phyloP scores from a whole-genome alignment of 2,888 invertebrate genomes.

The Chironomus tentans region DNA sequence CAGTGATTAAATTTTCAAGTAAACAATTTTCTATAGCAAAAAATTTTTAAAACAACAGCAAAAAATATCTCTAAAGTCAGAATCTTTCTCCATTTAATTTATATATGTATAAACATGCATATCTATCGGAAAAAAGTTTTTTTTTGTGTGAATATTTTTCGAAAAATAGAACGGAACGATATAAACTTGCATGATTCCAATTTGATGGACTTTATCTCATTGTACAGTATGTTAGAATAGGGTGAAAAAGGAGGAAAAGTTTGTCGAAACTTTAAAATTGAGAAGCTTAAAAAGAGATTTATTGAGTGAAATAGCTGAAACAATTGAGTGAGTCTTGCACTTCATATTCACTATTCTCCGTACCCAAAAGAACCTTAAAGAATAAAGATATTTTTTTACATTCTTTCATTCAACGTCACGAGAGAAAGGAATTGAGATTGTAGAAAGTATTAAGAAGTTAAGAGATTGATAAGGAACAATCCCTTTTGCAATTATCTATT shows the following conservation, averaged over 20 bases:
- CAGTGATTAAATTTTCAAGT: not conserved
- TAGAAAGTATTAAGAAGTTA: not conserved
- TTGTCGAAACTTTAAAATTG: conserved; percentile 25
- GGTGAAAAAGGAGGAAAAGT: conserved; percentile 3
- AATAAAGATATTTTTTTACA: no score
- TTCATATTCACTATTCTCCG: not conserved
- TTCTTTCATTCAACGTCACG: not conserved
- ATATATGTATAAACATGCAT: no score
- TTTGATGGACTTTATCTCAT: conserved; percentile 25
- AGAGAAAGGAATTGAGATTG: not conserved
- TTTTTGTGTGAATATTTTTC: not conserved
- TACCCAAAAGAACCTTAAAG: not conserved
- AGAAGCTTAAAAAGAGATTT: conserved; percentile 26
- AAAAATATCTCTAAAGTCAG: not conserved
- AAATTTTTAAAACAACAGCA: not conserved
- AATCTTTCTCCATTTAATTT: not conserved
- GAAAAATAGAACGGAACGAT: not conserved
- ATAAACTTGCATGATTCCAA: conserved; percentile 12
- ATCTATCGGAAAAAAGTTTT: no score
- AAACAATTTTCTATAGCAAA: not conserved
- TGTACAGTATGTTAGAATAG: not conserved
- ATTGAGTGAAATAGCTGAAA: conserved; percentile 12
- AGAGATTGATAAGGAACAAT: conserved; percentile 14
- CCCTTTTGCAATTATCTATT: conserved; percentile 21
- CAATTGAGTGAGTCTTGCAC: conserved; percentile 19